phyloP scores from a whole-genome alignment of 1,140 invertebrate genomes.

The Drosophila setifemur region DNA sequence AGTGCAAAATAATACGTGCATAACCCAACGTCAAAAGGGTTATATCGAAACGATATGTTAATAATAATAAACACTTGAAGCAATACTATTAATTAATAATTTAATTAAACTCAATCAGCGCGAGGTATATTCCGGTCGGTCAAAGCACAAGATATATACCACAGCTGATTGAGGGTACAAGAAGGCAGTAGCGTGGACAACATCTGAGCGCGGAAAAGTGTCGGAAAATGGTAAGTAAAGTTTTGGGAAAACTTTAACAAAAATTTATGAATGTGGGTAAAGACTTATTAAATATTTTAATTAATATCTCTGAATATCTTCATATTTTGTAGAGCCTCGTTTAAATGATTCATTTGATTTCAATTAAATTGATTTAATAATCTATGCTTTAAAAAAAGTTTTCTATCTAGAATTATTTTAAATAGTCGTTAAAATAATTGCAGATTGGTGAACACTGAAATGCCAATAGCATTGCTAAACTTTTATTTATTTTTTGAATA shows the following conservation, averaged over 20 bases:
- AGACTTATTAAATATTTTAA: too few relatives aligned
- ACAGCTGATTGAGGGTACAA: neutral
- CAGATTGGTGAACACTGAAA: too few relatives aligned
- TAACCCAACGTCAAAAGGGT: conserved; percentile 28
- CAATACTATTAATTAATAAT: conserved; percentile 8
- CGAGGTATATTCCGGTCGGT: conserved; percentile 19
- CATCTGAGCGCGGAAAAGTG: conserved; percentile 37
- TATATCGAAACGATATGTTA: conserved; percentile 11
- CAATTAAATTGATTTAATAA: too few relatives aligned
- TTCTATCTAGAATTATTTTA: neutral
- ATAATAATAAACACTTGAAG: conserved; percentile 52
- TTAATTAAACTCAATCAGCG: conserved; percentile 4
- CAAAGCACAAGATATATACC: conserved; percentile 23
- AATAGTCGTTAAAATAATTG: too few relatives aligned
- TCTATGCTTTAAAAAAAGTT: too few relatives aligned
- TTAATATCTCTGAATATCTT: too few relatives aligned
- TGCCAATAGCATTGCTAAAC: too few relatives aligned
- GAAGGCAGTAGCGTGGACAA: neutral
- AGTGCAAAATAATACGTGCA: conserved; percentile 23
- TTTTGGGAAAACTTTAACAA: neutral
- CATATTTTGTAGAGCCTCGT: too few relatives aligned
- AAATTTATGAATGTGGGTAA: neutral
- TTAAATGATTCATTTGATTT: too few relatives aligned
- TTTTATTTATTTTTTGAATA: too few relatives aligned
- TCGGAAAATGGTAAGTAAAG: conserved; percentile 32